These are phyloP conservation scores for Hypotaenidia philippensis DNA, from an alignment of 2,797 vertebrate genomes.

Conservation along the genomic window DNA sequence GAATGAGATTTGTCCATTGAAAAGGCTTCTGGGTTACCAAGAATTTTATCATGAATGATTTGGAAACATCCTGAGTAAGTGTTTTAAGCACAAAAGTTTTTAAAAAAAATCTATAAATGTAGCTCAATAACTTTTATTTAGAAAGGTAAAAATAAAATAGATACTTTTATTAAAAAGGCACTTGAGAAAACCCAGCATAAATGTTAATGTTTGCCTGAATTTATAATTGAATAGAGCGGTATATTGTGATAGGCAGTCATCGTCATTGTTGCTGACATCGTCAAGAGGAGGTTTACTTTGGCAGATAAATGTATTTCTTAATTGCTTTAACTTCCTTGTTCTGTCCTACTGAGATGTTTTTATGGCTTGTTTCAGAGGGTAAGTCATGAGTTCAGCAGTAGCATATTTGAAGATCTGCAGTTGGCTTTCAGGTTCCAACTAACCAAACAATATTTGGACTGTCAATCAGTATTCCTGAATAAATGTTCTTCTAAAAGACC, in stretches of 20 bases:
- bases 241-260: background rate
- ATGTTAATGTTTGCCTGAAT: background rate
- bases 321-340: slow-evolving; percentile 42
- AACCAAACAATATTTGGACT: background rate
- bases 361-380: slow-evolving; percentile 33
- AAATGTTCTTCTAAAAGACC: background rate
- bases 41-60: background rate
- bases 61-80: background rate
- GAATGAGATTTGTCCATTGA: background rate
- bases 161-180: background rate
- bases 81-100: background rate
- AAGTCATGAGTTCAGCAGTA: slow-evolving; percentile 40
- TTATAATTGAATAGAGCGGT: background rate
- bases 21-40: background rate
- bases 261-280: background rate
- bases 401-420: slow-evolving; percentile 47
- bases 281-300: background rate
- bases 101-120: background rate
- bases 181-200: background rate
- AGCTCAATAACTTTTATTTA: background rate
- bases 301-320: slow-evolving; percentile 28
- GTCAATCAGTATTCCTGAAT: slow-evolving; percentile 1
- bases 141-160: background rate
- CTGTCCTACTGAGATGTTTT: slow-evolving; percentile 43
- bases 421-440: slow-evolving; percentile 24